Conservation (phyloP, 2,113 vertebrate species). For the Paraplagusia blochii region DNA sequence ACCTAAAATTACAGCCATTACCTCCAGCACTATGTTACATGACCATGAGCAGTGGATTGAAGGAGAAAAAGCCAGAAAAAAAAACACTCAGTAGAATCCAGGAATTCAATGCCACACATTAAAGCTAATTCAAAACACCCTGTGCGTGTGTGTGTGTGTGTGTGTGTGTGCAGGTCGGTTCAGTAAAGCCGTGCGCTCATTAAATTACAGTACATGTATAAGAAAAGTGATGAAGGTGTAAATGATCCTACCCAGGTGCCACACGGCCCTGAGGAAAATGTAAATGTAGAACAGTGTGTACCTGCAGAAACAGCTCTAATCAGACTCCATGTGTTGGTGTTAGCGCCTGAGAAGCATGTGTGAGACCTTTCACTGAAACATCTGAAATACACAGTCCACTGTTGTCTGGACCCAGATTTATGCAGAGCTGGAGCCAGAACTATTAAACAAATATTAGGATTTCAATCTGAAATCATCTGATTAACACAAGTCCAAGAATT, state of each 20-base stretch:
- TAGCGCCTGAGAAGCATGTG: neutral
- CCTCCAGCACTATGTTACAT: neutral
- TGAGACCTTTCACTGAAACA: neutral
- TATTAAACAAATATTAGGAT: neutral
- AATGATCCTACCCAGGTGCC: neutral
- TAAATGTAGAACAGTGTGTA: neutral
- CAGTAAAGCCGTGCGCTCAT: neutral
- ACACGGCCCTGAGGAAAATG: neutral
- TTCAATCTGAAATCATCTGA: neutral
- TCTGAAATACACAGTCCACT: neutral
- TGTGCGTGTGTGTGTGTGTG: no score
- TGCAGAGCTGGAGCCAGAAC: neutral
- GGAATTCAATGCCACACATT: no score
- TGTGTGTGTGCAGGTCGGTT: neutral
- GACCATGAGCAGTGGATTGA: neutral
- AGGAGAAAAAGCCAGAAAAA: no score
- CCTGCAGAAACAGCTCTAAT: neutral
- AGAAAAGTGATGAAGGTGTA: neutral
- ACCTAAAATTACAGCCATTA: neutral
- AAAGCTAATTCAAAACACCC: no score
- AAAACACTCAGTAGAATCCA: no score
- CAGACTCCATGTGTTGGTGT: neutral
- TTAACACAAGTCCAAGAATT: neutral
- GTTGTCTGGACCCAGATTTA: neutral
- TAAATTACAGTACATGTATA: neutral